Conservation (phyloP, 2,888 invertebrate genomes). For the Axea sp. region DNA sequence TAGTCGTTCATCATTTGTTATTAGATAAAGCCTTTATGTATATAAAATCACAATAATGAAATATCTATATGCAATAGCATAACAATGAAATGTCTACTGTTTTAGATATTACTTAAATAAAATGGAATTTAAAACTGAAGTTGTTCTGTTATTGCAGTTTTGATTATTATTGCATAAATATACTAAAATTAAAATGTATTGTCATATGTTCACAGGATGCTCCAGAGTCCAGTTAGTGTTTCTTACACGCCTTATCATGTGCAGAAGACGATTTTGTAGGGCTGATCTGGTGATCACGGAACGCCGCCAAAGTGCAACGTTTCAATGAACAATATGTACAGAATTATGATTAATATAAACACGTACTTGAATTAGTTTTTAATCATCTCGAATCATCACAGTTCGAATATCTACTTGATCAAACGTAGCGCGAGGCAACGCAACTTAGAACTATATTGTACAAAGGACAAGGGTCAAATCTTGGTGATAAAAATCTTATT, state of each 20-base stretch:
- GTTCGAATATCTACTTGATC: conserved; percentile 48
- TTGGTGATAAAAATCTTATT: conserved; percentile 23
- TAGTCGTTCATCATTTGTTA: no score
- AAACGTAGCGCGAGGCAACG: conserved; percentile 55
- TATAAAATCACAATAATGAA: no score
- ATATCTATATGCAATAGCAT: no score
- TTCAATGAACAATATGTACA: conserved; percentile 60
- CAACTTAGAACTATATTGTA: conserved; percentile 54
- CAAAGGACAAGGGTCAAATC: conserved; percentile 55
- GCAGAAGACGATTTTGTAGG: conserved; percentile 46
- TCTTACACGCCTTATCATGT: conserved; percentile 27
- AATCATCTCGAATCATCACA: conserved; percentile 53
- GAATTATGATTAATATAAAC: conserved; percentile 58
- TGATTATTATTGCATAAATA: no score
- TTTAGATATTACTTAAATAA: no score
- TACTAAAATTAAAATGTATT: no score
- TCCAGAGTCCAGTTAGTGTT: conserved; percentile 54
- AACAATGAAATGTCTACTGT: no score
- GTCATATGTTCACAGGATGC: conserved; percentile 53
- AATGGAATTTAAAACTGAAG: no score
- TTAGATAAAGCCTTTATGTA: no score
- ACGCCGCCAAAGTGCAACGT: conserved; percentile 48
- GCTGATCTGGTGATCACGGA: conserved; percentile 36
- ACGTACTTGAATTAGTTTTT: conserved; percentile 61
- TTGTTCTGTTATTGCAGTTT: no score